These are phyloP conservation scores for Trachemys scripta DNA, from an alignment of 2,113 vertebrate genomes.

Conservation along the genomic window DNA sequence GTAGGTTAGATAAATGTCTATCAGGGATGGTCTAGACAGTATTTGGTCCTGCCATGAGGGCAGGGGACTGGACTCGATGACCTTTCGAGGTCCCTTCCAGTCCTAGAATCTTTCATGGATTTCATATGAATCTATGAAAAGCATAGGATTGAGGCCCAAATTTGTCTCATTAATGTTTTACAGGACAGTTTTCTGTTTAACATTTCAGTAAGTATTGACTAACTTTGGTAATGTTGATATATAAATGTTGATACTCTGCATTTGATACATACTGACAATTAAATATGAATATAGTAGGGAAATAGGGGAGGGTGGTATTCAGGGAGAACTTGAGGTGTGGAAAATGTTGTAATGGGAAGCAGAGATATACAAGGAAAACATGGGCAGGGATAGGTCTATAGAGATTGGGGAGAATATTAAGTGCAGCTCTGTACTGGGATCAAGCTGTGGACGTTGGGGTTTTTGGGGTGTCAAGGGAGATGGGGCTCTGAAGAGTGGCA, in stretches of 20 bases:
- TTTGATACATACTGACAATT: too few species aligned
- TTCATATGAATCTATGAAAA: too few species aligned
- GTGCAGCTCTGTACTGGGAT: background rate
- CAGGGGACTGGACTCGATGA: too few species aligned
- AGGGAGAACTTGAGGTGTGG: background rate
- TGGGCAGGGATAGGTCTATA: background rate
- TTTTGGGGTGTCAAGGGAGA: background rate
- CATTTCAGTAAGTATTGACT: background rate
- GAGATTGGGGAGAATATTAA: background rate
- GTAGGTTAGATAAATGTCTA: too few species aligned
- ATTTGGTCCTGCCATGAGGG: too few species aligned
- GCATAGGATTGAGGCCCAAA: background rate
- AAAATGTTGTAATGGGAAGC: background rate
- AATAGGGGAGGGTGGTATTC: too few species aligned
- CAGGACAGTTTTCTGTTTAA: background rate
- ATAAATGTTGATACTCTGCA: too few species aligned
- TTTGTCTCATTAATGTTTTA: background rate
- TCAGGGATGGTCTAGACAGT: too few species aligned
- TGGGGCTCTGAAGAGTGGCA: background rate
- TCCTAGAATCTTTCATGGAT: too few species aligned
- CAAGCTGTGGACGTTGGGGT: background rate
- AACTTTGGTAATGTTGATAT: too few species aligned
- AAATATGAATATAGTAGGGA: too few species aligned
- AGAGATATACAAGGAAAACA: background rate
- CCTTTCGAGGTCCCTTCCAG: too few species aligned